phyloP scores from a whole-genome alignment of 2,797 vertebrate species.

The Epinephelus coioides region DNA sequence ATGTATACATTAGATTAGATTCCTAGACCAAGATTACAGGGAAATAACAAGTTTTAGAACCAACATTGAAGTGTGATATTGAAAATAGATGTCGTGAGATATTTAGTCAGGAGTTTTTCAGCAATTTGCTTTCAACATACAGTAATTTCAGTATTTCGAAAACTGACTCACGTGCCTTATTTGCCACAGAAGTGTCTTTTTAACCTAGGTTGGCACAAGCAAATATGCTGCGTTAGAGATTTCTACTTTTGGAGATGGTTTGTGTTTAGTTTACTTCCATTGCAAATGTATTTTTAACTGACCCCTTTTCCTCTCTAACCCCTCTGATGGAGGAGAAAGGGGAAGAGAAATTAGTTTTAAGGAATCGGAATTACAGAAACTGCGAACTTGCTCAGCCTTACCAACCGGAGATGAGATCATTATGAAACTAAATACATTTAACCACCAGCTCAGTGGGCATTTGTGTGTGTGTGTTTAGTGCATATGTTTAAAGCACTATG shows the following conservation, averaged over 20 bases:
- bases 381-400: background rate
- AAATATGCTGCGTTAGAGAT: background rate
- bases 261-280: background rate
- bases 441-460: background rate
- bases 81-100: too few species aligned
- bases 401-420: constrained; percentile 61
- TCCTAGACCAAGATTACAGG: too few species aligned
- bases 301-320: constrained; percentile 22
- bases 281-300: background rate
- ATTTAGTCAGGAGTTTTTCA: too few species aligned
- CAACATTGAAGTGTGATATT: too few species aligned
- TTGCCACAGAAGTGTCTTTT: background rate
- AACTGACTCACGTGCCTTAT: background rate
- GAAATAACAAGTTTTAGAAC: too few species aligned
- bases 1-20: too few species aligned
- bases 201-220: background rate
- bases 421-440: constrained; percentile 39
- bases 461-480: background rate
- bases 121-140: too few species aligned
- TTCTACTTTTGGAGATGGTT: background rate
- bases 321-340: constrained; percentile 49
- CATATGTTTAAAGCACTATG: background rate
- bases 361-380: constrained; percentile 67
- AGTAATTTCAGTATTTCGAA: background rate
- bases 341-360: constrained; percentile 70